phyloP scores from a whole-genome alignment of 2,113 vertebrate species.

The Dryoscopus gambensis region DNA sequence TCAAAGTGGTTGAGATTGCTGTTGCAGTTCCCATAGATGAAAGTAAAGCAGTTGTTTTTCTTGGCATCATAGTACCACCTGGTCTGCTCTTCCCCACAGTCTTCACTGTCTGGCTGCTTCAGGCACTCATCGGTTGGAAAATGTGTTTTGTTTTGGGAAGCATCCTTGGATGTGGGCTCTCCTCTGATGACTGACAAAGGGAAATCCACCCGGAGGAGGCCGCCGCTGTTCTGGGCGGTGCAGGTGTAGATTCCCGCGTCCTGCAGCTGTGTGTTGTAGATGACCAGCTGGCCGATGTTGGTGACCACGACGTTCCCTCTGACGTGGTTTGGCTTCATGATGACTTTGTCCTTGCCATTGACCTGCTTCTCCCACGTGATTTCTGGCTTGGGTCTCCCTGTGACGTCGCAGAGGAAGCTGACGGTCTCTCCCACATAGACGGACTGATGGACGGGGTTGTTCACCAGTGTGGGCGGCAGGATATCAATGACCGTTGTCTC shows the following conservation, averaged over 20 bases:
- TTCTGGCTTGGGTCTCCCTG: conserved; percentile 83
- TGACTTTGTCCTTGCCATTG: conserved; percentile 75
- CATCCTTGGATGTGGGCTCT: conserved; percentile 60
- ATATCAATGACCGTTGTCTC: conserved; percentile 77
- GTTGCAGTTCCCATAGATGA: conserved; percentile 81
- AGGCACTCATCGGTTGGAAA: conserved; percentile 83
- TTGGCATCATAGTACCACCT: conserved; percentile 90
- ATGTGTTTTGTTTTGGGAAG: conserved; percentile 72
- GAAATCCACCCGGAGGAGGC: conserved; percentile 80
- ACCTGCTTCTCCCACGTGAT: conserved; percentile 92
- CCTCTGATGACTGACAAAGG: conserved; percentile 81
- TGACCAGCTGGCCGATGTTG: conserved; percentile 92
- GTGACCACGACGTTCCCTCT: conserved; percentile 91
- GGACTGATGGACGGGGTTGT: conserved; percentile 76
- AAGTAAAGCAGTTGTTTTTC: conserved; percentile 90
- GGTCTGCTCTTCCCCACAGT: conserved; percentile 85
- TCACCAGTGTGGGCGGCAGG: conserved; percentile 74
- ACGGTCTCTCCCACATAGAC: conserved; percentile 86
- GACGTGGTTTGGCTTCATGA: conserved; percentile 90
- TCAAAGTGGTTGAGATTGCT: conserved; percentile 86
- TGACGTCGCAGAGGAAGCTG: conserved; percentile 90
- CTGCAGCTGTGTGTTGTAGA: conserved; percentile 86
- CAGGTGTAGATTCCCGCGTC: conserved; percentile 91
- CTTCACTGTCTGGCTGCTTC: conserved; percentile 78
- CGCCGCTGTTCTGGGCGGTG: conserved; percentile 81